Evolutionary conservation across 2,797 vertebrate genomes (phyloP).

Genomic region (Thunnus albacares): DNA sequence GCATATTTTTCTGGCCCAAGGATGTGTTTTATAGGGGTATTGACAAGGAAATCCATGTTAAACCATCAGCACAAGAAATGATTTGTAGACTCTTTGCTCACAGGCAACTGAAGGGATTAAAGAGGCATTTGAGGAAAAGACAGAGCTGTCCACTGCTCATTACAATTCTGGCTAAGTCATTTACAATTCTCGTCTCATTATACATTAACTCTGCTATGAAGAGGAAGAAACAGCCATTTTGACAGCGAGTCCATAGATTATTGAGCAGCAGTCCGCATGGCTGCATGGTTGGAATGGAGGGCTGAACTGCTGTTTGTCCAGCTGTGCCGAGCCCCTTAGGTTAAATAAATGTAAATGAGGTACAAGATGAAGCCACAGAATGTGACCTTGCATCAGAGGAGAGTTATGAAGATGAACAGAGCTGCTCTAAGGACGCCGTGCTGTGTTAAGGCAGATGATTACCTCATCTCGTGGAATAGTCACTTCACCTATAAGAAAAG

Average conservation of each 20-base stretch:
- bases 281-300: slow-evolving; percentile 15
- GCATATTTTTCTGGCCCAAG: slow-evolving; percentile 53
- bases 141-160: slow-evolving; percentile 66
- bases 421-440: slow-evolving; percentile 5
- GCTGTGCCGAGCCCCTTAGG: slow-evolving; percentile 55
- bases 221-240: slow-evolving; percentile 27
- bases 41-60: slow-evolving; percentile 71
- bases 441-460: slow-evolving; percentile 37
- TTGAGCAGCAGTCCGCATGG: slow-evolving; percentile 35
- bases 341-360: slow-evolving; percentile 69
- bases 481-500: slow-evolving; percentile 25
- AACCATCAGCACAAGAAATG: slow-evolving; percentile 61
- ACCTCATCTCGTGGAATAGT: slow-evolving; percentile 12
- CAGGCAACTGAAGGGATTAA: slow-evolving; percentile 70
- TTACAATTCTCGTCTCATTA: slow-evolving; percentile 59
- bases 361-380: slow-evolving; percentile 45
- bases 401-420: slow-evolving; percentile 25
- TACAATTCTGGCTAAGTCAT: slow-evolving; percentile 65
- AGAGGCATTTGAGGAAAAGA: slow-evolving; percentile 72
- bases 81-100: slow-evolving; percentile 57
- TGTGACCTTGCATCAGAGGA: slow-evolving; percentile 65
- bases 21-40: slow-evolving; percentile 61
- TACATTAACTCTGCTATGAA: slow-evolving; percentile 48
- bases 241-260: slow-evolving; percentile 55
- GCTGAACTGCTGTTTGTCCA: slow-evolving; percentile 61